phyloP scores from a whole-genome alignment of 1,140 invertebrate species.

The Bombus confusus region DNA sequence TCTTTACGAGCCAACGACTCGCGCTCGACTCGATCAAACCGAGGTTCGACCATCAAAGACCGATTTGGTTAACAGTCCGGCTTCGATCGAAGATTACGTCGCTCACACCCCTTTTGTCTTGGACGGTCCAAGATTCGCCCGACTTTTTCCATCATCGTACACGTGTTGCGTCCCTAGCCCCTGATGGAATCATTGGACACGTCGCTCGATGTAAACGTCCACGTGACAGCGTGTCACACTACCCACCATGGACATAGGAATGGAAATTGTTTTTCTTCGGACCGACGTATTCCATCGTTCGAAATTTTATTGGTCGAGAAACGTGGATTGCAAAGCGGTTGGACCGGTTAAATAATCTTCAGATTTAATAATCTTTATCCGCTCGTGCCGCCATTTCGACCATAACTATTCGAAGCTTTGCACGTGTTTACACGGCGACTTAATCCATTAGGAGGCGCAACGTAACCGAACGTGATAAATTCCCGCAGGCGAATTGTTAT shows the following conservation, averaged over 20 bases:
- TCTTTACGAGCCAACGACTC: neutral
- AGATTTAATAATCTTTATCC: neutral
- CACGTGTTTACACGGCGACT: too few relatives aligned
- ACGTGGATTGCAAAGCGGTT: neutral
- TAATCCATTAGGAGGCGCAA: too few relatives aligned
- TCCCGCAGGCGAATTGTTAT: too few relatives aligned
- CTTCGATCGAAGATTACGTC: conserved; percentile 11
- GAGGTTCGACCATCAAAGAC: conserved; percentile 7
- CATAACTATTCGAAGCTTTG: too few relatives aligned
- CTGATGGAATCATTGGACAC: neutral
- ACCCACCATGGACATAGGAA: neutral
- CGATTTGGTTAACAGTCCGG: neutral
- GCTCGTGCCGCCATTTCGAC: too few relatives aligned
- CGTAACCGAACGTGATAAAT: too few relatives aligned
- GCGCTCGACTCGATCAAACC: conserved; percentile 19
- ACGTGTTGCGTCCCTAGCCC: too few relatives aligned
- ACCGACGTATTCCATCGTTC: neutral
- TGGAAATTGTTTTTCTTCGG: too few relatives aligned
- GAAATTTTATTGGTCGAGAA: neutral
- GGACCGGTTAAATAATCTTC: too few relatives aligned
- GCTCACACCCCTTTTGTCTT: neutral
- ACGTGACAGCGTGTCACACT: neutral
- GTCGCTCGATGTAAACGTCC: neutral
- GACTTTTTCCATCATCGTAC: neutral
- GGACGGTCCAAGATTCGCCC: neutral